These are phyloP conservation scores for Eutrigla gurnardus DNA, from an alignment of 2,797 vertebrate species.

Conservation along the genomic window DNA sequence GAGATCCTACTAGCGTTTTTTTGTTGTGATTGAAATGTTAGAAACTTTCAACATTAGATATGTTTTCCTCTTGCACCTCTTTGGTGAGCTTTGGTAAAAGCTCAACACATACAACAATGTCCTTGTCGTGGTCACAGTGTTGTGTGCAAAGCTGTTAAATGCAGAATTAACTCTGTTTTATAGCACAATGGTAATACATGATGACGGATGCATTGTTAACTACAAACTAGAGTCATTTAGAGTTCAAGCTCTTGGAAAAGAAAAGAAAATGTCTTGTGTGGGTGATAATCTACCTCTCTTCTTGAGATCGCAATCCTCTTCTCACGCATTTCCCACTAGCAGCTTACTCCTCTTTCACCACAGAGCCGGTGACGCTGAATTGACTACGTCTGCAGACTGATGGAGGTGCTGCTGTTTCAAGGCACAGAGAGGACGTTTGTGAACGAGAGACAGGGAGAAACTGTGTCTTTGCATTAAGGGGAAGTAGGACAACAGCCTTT, in stretches of 20 bases:
- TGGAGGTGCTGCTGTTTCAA: not conserved
- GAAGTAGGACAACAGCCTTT: not conserved
- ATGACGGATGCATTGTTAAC: not conserved
- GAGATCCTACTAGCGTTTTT: not conserved
- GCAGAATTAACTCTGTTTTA: not conserved
- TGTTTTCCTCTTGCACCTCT: not conserved
- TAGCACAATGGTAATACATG: not conserved
- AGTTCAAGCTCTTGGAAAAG: not conserved
- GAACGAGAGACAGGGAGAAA: slow-evolving; percentile 9
- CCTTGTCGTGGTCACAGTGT: not conserved
- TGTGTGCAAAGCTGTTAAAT: not conserved
- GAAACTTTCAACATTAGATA: not conserved
- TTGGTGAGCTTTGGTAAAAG: not conserved
- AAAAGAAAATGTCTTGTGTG: not conserved
- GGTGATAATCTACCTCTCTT: slow-evolving; percentile 1
- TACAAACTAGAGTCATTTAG: not conserved
- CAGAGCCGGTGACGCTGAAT: not conserved
- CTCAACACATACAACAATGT: not conserved
- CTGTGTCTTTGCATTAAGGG: not conserved
- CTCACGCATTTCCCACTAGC: slow-evolving; percentile 20
- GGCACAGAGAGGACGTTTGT: not conserved
- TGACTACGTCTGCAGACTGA: not conserved
- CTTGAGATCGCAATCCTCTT: not conserved
- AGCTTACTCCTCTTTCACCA: slow-evolving; percentile 24
- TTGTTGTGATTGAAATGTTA: not conserved